Base-by-base conservation (phyloP, 2,113 vertebrate genomes). In the Morone saxatilis region DNA sequence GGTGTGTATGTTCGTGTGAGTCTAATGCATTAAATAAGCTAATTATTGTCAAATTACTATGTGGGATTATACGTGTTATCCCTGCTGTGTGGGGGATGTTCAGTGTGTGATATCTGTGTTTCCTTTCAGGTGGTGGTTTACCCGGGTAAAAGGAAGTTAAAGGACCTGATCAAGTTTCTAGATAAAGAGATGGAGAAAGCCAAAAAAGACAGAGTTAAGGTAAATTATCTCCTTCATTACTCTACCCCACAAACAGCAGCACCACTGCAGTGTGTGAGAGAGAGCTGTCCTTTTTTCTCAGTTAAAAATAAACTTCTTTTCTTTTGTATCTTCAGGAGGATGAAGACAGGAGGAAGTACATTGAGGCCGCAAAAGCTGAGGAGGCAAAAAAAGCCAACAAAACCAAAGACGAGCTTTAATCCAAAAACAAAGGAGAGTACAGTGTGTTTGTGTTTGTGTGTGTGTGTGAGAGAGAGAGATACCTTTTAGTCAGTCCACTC, bases 131-230 rank as follows among this genome's bases (percentile, higher is more conserved):
- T 93, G 71, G 73, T 95, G 81, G 41, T 92, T 82, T 96, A 96
- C 77, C 76, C 77, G 0, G 96, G 95, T 4, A 85, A 90, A 50
- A 85, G 36, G 81, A 93, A 82, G 10, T 19, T 96, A 78, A 92
- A 94, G 47, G 82, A 91, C 25, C 84, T 96, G 74, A 48, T 92
- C 17, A 84, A 82, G 60, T 96, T 95, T 91, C 19, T 96, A 20
- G 89, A 95, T 45, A 83, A 79, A 71, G 95, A 96, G 76, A 92
- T 94, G 84, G 76, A 90, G 53, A 90, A 89, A 75, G 95, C 95
- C 73, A 95, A 93, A 78, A 92, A 78, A 69, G 43, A 93, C 59
- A 94, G 93, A 93, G 88, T 89, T 5, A 80, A 90, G 95, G 96
- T 96, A 66, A 85, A 78, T 45, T 13, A 11, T 59, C 14, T 6